Conservation (phyloP, 2,113 vertebrate genomes). For the Saguinus imperator region DNA sequence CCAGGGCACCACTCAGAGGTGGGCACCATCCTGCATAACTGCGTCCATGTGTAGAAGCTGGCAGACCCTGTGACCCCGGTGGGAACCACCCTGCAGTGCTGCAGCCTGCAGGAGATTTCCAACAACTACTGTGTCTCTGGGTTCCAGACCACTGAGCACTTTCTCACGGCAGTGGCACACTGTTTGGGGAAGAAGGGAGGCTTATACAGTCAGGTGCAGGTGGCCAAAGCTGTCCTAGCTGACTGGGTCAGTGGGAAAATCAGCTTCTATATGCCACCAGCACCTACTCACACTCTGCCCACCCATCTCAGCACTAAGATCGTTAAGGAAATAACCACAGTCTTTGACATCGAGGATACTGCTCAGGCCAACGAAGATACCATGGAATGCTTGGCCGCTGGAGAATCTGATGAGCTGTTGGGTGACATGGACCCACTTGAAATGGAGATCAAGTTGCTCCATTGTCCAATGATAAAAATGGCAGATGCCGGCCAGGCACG, state of each 20-base stretch:
- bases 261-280: conserved; percentile 92
- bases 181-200: conserved; percentile 93
- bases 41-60: conserved; percentile 91
- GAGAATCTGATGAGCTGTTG: too few relatives aligned
- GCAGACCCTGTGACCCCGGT: conserved; percentile 89
- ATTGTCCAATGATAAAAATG: too few relatives aligned
- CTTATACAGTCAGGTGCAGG: conserved; percentile 90
- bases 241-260: conserved; percentile 95
- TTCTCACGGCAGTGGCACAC: conserved; percentile 89
- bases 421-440: too few relatives aligned
- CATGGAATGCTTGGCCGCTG: conserved; percentile 82
- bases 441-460: too few relatives aligned
- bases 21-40: conserved; percentile 91
- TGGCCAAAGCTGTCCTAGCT: conserved; percentile 90
- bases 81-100: conserved; percentile 90
- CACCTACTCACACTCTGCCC: conserved; percentile 91
- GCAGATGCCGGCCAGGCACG: too few relatives aligned
- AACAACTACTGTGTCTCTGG: conserved; percentile 88
- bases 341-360: conserved; percentile 92
- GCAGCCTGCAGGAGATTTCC: conserved; percentile 90
- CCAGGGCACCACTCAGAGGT: conserved; percentile 90
- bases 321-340: conserved; percentile 91
- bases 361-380: conserved; percentile 90
- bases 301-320: conserved; percentile 93
- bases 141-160: conserved; percentile 89